phyloP scores from a whole-genome alignment of 1,140 invertebrate genomes.

The Ips typographus region DNA sequence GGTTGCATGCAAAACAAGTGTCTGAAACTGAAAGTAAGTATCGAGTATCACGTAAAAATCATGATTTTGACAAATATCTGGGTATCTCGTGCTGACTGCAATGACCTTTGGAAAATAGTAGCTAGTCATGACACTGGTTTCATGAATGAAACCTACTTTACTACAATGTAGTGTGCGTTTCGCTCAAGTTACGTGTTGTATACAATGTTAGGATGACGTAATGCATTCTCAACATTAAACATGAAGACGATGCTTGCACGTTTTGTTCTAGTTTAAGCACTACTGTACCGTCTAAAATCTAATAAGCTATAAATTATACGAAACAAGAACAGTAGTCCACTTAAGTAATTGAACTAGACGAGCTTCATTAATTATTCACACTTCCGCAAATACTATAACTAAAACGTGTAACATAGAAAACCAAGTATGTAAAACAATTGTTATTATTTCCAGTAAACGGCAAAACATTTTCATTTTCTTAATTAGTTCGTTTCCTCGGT shows the following conservation, averaged over 20 bases:
- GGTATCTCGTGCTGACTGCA: constrained; percentile 32
- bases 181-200: constrained; percentile 22
- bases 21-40: constrained; percentile 24
- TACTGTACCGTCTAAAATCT: no score
- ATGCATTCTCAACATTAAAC: constrained; percentile 19
- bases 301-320: no score
- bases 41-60: constrained; percentile 30
- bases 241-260: neutral
- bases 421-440: neutral
- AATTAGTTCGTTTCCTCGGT: constrained; percentile 24
- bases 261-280: no score
- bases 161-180: constrained; percentile 20
- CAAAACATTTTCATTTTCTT: constrained; percentile 19
- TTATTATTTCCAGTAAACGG: constrained; percentile 12
- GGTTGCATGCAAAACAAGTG: constrained; percentile 9
- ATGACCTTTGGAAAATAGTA: constrained; percentile 33
- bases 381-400: no score
- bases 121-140: constrained; percentile 33
- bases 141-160: constrained; percentile 23
- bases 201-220: constrained; percentile 24
- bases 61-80: constrained; percentile 35
- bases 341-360: no score
- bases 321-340: no score
- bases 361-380: no score
- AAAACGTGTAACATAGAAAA: neutral